phyloP scores from a whole-genome alignment of 2,113 vertebrate genomes.

The Bos indicus region DNA sequence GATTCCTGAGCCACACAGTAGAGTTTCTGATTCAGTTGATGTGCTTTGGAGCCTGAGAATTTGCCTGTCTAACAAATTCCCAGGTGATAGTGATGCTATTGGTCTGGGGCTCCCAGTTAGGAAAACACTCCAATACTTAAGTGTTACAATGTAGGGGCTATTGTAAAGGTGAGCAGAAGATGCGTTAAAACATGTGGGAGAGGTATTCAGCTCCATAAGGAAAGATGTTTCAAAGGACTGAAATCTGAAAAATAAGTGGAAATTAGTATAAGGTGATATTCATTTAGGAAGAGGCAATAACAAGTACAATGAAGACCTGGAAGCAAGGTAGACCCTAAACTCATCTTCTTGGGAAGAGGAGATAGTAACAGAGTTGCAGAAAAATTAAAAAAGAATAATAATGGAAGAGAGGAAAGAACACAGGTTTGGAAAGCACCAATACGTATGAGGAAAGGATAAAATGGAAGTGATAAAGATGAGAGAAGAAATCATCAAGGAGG shows the following conservation, averaged over 20 bases:
- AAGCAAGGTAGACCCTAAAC: neutral
- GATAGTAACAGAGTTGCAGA: neutral
- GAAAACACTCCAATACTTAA: neutral
- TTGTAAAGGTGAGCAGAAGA: neutral
- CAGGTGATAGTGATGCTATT: neutral
- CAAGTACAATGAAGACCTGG: neutral
- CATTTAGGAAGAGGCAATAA: neutral
- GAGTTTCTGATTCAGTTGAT: neutral
- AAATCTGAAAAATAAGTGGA: neutral
- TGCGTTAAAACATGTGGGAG: neutral
- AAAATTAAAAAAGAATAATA: neutral
- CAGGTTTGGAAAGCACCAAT: neutral
- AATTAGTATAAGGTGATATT: neutral
- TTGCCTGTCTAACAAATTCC: neutral
- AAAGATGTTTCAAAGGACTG: neutral
- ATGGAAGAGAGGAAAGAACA: neutral
- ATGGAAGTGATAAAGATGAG: neutral
- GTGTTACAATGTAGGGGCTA: rapidly evolving
- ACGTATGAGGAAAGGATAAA: neutral
- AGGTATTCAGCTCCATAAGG: neutral
- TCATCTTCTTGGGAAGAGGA: neutral
- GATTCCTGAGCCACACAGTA: neutral
- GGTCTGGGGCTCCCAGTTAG: neutral
- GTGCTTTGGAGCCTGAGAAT: neutral
- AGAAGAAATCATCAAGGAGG: neutral